A percentile compares a stretch with the other conserved stretches of the same genome.
Conservation (phyloP, 2,888 invertebrate species). For the Cephus pulcher region DNA sequence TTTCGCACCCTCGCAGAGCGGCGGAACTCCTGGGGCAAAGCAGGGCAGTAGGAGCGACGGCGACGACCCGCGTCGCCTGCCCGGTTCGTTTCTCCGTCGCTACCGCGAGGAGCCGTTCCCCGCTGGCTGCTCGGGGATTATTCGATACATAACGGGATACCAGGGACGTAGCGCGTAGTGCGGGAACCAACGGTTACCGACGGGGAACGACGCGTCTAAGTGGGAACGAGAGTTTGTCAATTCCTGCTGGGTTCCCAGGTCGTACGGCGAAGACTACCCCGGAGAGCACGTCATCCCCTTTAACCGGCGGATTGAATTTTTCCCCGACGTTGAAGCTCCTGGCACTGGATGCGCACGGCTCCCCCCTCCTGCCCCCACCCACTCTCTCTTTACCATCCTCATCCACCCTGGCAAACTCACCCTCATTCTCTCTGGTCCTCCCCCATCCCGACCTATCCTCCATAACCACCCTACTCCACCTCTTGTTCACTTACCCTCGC, state of each 20-base stretch:
- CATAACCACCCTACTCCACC: constrained; percentile 20
- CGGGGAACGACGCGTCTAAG: not conserved
- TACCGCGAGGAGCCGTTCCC: too few species aligned
- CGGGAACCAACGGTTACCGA: not conserved
- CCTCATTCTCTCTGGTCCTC: constrained; percentile 16
- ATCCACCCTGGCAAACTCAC: not conserved
- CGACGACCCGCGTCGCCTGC: not conserved
- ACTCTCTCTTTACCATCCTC: constrained; percentile 7
- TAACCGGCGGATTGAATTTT: constrained; percentile 64
- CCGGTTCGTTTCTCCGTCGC: not conserved
- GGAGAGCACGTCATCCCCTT: constrained; percentile 58
- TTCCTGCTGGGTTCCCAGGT: not conserved
- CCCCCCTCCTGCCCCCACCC: constrained; percentile 3
- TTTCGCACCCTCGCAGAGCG: not conserved
- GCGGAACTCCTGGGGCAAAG: not conserved
- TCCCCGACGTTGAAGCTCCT: constrained; percentile 50
- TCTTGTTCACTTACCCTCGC: constrained; percentile 16
- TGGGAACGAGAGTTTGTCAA: not conserved
- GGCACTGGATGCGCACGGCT: constrained; percentile 53
- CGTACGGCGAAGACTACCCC: not conserved
- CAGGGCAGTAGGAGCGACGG: not conserved
- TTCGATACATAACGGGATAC: not conserved
- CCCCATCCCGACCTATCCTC: constrained; percentile 24
- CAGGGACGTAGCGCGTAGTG: not conserved
- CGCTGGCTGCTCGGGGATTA: not conserved